Conservation (phyloP, 2,113 vertebrate species). For the Psilopsiagon aymara region DNA sequence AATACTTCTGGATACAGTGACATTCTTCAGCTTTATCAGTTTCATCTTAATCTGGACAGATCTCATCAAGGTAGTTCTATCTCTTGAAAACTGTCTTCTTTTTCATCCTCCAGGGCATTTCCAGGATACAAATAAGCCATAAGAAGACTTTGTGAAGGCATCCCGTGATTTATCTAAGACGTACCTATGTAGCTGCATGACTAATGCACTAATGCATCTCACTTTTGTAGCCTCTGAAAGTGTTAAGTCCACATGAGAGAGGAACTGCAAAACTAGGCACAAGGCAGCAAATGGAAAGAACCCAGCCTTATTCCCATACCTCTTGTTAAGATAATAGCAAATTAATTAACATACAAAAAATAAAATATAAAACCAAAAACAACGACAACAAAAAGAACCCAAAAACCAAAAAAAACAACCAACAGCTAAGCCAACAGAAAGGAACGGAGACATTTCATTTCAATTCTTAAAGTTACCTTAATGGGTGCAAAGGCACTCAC, state of each 20-base stretch:
- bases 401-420: not conserved
- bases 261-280: not conserved
- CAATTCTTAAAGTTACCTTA: not conserved
- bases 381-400: not conserved
- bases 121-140: not conserved
- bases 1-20: not conserved
- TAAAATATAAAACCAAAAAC: not conserved
- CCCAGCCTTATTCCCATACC: not conserved
- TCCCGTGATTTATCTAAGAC: not conserved
- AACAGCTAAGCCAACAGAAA: not conserved
- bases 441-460: not conserved
- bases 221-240: not conserved
- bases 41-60: not conserved
- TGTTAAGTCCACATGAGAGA: not conserved
- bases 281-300: not conserved
- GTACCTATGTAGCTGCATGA: not conserved
- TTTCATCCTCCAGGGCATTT: not conserved
- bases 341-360: not conserved
- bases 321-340: not conserved
- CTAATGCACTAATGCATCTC: not conserved
- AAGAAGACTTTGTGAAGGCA: not conserved
- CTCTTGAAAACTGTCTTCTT: not conserved
- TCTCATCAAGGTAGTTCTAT: not conserved
- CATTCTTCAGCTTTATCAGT: not conserved
- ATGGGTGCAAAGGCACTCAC: not conserved